Evolutionary conservation across 2,113 vertebrate species (phyloP), one percentile per base, ranked within the genome.

Genomic region (Thomomys bottae): DNA sequence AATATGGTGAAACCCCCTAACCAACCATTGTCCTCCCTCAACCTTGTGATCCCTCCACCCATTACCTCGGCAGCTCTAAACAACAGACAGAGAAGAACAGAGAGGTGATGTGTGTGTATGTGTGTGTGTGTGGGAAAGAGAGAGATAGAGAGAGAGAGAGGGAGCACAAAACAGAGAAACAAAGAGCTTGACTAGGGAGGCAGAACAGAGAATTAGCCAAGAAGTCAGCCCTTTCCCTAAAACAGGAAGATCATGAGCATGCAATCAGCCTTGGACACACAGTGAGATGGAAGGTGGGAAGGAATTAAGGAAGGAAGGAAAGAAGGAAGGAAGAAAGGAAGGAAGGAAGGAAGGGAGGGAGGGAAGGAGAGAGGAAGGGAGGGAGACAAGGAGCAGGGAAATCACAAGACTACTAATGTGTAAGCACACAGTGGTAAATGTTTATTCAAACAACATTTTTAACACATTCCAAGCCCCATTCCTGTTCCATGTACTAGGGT

Each of bases 381-480:
- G 45, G 15, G 63, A 9, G 28, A n/a, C n/a, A n/a, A n/a, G n/a
- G 30, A 71, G 8, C 8, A 76, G 36, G 75, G 30, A 81, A 91
- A 78, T 68, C 66, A 64, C 20, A 1, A 17, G 49, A 82, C 9
- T 86, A 32, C 17, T 68, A 3, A 5, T 45, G 61, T 79, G 67
- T 82, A 78, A 93, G 54, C 26, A 34, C 49, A 76, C 30, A 45
- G 8, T 40, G 36, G 23, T 85, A 73, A 68, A 79, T 66, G 84
- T 93, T 88, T 40, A 80, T 68, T 85, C 77, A 78, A 64, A 54
- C 24, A 81, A 8, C 78, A 20, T 64, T 86, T 72, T 72, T 66
- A 63, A 30, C 36, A 79, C 7, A n/a, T n/a, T 85, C 38, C 32
- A 84, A 88, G 57, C 49, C 30, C n/a, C n/a, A n/a, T n/a, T n/a